Evolutionary conservation across 2,113 vertebrate species (phyloP).

Genomic region (Phocoena sinus): DNA sequence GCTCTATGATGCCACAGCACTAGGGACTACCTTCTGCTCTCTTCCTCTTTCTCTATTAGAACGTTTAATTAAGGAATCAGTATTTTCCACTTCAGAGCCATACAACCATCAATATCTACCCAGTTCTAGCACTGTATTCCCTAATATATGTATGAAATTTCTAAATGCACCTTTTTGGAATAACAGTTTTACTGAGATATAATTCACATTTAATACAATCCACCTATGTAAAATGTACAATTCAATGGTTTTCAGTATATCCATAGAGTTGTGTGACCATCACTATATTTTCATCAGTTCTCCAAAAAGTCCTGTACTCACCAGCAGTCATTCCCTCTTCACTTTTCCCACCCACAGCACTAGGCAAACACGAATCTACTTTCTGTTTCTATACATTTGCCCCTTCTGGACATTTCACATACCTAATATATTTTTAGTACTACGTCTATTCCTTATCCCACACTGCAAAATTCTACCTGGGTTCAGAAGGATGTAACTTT

Average conservation of each 20-base stretch:
- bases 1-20: not conserved
- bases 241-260: not conserved
- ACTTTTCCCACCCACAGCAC: accelerated
- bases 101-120: not conserved
- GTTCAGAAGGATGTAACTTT: not conserved
- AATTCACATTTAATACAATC: not conserved
- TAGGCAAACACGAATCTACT: not conserved
- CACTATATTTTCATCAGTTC: not conserved
- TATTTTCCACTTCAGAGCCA: not conserved
- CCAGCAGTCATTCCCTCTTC: not conserved
- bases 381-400: not conserved
- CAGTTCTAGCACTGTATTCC: not conserved
- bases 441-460: not conserved
- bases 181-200: not conserved
- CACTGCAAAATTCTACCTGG: not conserved
- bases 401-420: not conserved
- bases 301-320: not conserved
- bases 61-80: not conserved
- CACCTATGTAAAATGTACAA: not conserved
- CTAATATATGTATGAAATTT: not conserved
- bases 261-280: not conserved
- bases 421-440: not conserved
- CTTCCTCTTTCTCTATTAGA: not conserved
- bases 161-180: not conserved
- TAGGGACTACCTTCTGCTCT: not conserved